Conservation (phyloP, 2,888 invertebrate species). For the Leucoma salicis region DNA sequence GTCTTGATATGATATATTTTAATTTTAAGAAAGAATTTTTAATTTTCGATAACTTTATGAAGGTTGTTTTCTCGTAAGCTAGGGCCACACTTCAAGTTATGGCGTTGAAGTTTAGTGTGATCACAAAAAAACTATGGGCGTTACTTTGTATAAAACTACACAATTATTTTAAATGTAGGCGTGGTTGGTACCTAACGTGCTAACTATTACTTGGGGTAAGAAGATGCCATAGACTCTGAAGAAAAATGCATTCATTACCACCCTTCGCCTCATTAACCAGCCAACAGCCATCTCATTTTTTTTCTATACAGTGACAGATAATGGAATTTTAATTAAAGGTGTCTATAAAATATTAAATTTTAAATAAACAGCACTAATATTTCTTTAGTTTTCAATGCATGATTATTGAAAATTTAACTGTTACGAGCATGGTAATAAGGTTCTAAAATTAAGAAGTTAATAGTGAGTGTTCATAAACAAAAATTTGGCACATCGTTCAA, state of each 20-base stretch:
- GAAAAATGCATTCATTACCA: neutral
- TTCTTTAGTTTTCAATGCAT: neutral
- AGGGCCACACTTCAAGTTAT: too few species aligned
- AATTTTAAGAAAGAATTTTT: neutral
- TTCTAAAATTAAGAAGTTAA: neutral
- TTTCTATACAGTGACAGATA: neutral
- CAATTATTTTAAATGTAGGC: neutral
- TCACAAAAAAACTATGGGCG: too few species aligned
- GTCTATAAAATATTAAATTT: neutral
- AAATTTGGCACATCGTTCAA: slow-evolving; percentile 49
- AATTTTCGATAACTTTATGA: neutral
- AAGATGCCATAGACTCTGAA: too few species aligned
- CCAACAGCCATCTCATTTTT: slow-evolving; percentile 1
- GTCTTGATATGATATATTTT: neutral
- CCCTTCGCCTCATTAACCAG: slow-evolving; percentile 5
- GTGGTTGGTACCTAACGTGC: neutral
- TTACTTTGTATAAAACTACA: neutral
- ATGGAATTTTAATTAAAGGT: neutral
- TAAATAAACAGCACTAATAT: neutral
- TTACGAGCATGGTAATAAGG: neutral
- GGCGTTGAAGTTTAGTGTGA: too few species aligned
- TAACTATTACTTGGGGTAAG: neutral
- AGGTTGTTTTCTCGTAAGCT: neutral
- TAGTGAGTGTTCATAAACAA: slow-evolving; percentile 7
- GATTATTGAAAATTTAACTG: neutral